These are phyloP conservation scores for Darevskia nairensis DNA, from an alignment of 2,797 vertebrate genomes.

Conservation along the genomic window DNA sequence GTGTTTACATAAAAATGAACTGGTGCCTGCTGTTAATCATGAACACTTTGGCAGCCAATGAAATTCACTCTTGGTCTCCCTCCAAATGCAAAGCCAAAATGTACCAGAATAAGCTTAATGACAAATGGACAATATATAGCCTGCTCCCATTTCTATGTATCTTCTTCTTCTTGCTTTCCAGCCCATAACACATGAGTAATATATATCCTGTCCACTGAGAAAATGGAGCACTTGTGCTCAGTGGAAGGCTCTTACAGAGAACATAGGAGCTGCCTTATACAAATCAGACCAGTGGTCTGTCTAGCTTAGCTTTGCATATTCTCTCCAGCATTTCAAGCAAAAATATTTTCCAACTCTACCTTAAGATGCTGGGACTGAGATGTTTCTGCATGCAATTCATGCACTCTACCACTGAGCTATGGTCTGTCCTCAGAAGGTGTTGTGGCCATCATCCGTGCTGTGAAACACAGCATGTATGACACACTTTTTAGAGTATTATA, in stretches of 20 bases:
- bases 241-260: neutral
- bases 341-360: too few species aligned
- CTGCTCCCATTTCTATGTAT: neutral
- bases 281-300: too few species aligned
- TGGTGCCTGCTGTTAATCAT: constrained; percentile 1
- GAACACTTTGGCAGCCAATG: constrained; percentile 29
- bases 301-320: too few species aligned
- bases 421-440: too few species aligned
- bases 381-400: too few species aligned
- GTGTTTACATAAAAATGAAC: constrained; percentile 29
- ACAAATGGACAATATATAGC: neutral
- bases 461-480: neutral
- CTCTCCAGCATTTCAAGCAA: too few species aligned
- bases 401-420: too few species aligned
- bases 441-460: too few species aligned
- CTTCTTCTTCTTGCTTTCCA: neutral
- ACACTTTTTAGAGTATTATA: neutral
- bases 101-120: constrained; percentile 5
- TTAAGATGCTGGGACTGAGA: too few species aligned
- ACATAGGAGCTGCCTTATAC: neutral
- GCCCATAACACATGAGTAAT: neutral
- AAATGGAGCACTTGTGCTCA: neutral
- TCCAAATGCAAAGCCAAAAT: constrained; percentile 46
- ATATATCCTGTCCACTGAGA: neutral
- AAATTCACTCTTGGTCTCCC: constrained; percentile 21